phyloP scores from a whole-genome alignment of 2,113 vertebrate genomes.

The Progne subis region DNA sequence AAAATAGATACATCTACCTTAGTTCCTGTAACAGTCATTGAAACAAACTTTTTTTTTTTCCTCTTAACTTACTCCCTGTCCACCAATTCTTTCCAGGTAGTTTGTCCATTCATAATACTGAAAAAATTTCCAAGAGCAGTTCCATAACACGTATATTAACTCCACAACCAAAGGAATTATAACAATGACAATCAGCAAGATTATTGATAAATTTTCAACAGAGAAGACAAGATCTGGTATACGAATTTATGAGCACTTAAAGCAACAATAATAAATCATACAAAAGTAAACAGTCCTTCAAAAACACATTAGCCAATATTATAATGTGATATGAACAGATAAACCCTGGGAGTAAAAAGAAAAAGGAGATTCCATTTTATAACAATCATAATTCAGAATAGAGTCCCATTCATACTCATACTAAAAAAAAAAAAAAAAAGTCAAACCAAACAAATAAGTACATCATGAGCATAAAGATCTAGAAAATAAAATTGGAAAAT shows the following conservation, averaged over 20 bases:
- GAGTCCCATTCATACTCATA: neutral
- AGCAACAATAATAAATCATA: neutral
- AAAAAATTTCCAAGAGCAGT: neutral
- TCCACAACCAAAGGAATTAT: neutral
- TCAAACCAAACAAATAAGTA: neutral
- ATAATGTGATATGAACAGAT: neutral
- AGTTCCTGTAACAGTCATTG: neutral
- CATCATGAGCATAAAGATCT: neutral
- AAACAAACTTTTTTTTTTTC: neutral
- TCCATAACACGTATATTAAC: neutral
- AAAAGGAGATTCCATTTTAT: neutral
- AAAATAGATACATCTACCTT: neutral
- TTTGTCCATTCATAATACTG: neutral
- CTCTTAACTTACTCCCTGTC: neutral
- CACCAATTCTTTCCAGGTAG: neutral
- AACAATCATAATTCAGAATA: neutral
- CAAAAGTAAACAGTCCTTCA: neutral
- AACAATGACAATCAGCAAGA: neutral
- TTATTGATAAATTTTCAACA: neutral
- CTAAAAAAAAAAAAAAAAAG: neutral
- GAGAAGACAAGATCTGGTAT: neutral
- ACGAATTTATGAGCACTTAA: neutral
- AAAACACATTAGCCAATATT: neutral
- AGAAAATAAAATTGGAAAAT: neutral
- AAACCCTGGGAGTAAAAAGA: neutral